These are phyloP conservation scores for Synanceia verrucosa DNA, from an alignment of 2,797 vertebrate genomes.

Conservation along the genomic window DNA sequence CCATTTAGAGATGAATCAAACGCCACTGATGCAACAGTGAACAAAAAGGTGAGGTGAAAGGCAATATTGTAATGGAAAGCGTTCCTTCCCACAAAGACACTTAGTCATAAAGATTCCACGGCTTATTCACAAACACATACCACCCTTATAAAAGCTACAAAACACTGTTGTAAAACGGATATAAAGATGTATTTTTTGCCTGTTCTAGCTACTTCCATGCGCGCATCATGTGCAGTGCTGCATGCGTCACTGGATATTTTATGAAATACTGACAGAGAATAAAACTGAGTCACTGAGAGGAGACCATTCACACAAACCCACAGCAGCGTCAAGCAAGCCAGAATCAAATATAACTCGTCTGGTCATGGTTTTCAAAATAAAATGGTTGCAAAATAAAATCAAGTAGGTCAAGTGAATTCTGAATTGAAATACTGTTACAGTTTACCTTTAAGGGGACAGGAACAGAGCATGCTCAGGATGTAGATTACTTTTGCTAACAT, in stretches of 20 bases:
- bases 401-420: not conserved
- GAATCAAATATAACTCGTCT: not conserved
- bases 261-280: conserved; percentile 55
- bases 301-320: conserved; percentile 53
- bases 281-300: conserved; percentile 63
- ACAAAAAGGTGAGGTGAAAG: conserved; percentile 64
- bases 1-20: conserved; percentile 43
- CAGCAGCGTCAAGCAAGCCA: conserved; percentile 28
- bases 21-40: conserved; percentile 29
- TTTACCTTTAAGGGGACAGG: not conserved
- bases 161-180: not conserved
- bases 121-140: conserved; percentile 1
- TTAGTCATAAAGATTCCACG: conserved; percentile 4
- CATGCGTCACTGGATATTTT: conserved; percentile 57
- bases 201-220: conserved; percentile 3
- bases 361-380: conserved; percentile 35
- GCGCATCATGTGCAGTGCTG: conserved; percentile 10
- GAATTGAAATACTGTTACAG: not conserved
- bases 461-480: not conserved
- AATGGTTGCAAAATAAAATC: not conserved
- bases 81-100: conserved; percentile 7
- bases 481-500: not conserved
- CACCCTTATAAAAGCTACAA: conserved; percentile 3
- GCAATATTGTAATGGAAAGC: conserved; percentile 50
- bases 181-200: not conserved